Base-by-base conservation (phyloP, 2,888 invertebrate species). In the Limnephilus rhombicus region DNA sequence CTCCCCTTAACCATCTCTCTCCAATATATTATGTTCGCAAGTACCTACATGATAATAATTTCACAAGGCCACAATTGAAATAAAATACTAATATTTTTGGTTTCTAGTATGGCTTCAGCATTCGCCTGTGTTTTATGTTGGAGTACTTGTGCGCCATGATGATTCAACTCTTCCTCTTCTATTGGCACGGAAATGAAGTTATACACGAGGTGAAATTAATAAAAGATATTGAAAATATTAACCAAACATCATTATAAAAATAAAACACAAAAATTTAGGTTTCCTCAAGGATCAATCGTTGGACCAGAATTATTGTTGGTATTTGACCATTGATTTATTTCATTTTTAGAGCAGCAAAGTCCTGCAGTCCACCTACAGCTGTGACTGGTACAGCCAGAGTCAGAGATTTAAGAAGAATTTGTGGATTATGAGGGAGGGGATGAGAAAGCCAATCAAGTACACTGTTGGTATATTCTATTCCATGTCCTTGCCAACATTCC, bases 181-280 rank as follows among this genome's bases (percentile, higher is more conserved):
- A 96, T 93, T 96, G 96, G 96, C 96, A 96, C 93, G 95, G 95
- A 93, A 96, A 95, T 94, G 95, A 95, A 93, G 95, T 96, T 3
- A 94, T 95, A 1, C 93, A 94, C 81, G 95, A 95, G 95, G 96
- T 96, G 93, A 86, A n/a, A 9, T 24, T 9, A 68, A 83, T 68
- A 9, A 18, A 53, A 68, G 1, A 68, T 9, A n/a, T 5, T 68
- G 9, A n/a, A 0, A n/a, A 24, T 68, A 24, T n/a, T 68, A n/a
- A n/a, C 9, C 24, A n/a, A 68, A 37, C n/a, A 68, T n/a, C 68
- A 68, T 34, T 34, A 83, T 53, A 49, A n/a, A 68, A 68, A n/a
- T 68, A 24, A n/a, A 68, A 68, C 24, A 68, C 24, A n/a, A n/a
- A 68, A 68, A 1, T 68, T 0, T 9, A 24, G 24, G 24, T 24